Base-by-base conservation (phyloP, 2,888 invertebrate species). In the Tenthredo amoena region DNA sequence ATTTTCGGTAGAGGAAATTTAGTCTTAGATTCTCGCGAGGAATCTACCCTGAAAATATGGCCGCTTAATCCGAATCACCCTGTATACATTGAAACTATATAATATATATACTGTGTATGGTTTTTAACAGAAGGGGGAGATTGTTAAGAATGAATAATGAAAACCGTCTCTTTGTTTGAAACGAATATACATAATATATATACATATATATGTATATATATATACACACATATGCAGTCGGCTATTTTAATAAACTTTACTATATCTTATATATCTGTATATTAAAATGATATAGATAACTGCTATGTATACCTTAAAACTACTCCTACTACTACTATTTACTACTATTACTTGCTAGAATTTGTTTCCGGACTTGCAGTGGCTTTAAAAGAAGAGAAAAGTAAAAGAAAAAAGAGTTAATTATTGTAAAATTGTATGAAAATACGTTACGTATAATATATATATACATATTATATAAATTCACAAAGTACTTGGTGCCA, bases 401-500 rank as follows among this genome's bases (percentile, higher is more conserved):
- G n/a, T 18, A n/a, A 50, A 50, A 18, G n/a, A 55, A 55, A 55
- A 55, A n/a, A n/a, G n/a, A 55, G n/a, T 55, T 55, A 81, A 86
- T 86, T 86, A 84, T 76, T 86, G 72, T 84, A 84, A 77, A 77
- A 77, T 55, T 87, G 74, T 85, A 77, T 84, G 84, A 84, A 86
- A 84, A 84, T 71, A 84, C 82, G 74, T 84, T 85, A 74, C 50
- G 81, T 71, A 79, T 55, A 31, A 77, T 55, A 77, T 74, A 18
- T 71, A 68, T 68, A 34, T 34, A 34, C 15, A 68, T 68, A 31
- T 68, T 34, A 68, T 34, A 82, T 72, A 37, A 81, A 77, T 77
- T 85, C 65, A 85, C 85, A 88, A 83, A 88, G 87, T 87, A 88
- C 89, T 88, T 87, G 88, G 89, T 89, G 89, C 89, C 89, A 89